A percentile compares a stretch with the other conserved stretches of the same genome.
Evolutionary conservation across 2,113 vertebrate species (phyloP).

Genomic region (pig (Sus scrofa)): DNA sequence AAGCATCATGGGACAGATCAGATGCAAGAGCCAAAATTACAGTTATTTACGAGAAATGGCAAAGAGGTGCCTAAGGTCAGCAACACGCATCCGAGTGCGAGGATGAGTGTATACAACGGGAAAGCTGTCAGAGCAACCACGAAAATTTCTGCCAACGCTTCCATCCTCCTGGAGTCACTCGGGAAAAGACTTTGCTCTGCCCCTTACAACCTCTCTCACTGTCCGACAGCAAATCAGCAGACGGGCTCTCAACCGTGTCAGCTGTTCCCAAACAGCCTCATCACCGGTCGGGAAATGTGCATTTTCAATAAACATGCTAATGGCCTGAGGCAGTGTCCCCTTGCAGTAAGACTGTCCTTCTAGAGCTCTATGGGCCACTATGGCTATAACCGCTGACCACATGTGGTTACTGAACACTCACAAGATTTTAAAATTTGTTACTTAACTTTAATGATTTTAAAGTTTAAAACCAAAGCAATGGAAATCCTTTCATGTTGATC

Average conservation of each 20-base stretch:
- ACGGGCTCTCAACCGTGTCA: background rate
- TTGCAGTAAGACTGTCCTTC: background rate
- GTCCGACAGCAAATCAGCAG: background rate
- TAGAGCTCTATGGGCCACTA: background rate
- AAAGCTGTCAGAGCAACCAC: background rate
- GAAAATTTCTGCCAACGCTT: background rate
- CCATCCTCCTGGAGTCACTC: background rate
- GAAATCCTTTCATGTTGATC: conserved; percentile 3
- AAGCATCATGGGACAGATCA: background rate
- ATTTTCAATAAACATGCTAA: background rate
- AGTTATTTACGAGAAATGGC: background rate
- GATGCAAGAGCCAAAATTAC: background rate
- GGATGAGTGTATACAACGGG: no score
- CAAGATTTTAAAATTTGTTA: background rate
- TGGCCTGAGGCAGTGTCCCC: background rate
- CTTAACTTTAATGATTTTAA: background rate
- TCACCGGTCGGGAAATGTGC: background rate
- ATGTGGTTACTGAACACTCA: background rate
- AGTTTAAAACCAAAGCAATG: background rate
- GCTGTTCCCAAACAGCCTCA: background rate
- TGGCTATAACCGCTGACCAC: background rate
- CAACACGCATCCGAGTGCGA: background rate
- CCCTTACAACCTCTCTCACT: background rate
- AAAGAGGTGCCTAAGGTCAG: background rate
- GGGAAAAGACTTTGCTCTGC: background rate